These are phyloP conservation scores for Lepidocyrtoides sp. DNA, from an alignment of 2,888 invertebrate species.

Conservation along the genomic window DNA sequence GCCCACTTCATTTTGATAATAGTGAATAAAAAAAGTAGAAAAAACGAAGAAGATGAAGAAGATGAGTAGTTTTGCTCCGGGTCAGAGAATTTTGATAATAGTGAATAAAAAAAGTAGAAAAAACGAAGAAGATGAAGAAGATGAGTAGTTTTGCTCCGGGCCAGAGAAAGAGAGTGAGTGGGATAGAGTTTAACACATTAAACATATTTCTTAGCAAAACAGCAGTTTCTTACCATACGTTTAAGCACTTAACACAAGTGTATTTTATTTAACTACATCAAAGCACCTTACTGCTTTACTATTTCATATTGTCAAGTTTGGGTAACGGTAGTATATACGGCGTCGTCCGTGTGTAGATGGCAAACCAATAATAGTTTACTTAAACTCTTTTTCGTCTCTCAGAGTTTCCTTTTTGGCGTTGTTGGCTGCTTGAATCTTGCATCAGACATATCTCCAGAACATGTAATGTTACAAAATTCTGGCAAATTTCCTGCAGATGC, in stretches of 20 bases:
- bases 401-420: not conserved
- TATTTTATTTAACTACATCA: constrained; percentile 24
- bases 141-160: not conserved
- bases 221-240: not conserved
- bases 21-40: constrained; percentile 30
- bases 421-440: not conserved
- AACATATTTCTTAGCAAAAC: not conserved
- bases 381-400: not conserved
- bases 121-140: not conserved
- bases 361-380: constrained; percentile 52
- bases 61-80: not conserved
- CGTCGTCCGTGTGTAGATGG: not conserved
- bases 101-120: constrained; percentile 29
- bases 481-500: constrained; percentile 66
- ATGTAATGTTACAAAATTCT: constrained; percentile 15
- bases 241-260: not conserved
- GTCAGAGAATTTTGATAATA: constrained; percentile 8
- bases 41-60: not conserved
- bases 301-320: not conserved
- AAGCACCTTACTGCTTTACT: not conserved
- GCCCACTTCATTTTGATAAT: constrained; percentile 1
- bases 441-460: not conserved
- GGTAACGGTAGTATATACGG: not conserved
- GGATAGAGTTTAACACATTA: no score
- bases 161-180: no score